Evolutionary conservation across 2,797 vertebrate species (phyloP).

Genomic region (Sebastes hubbsi): DNA sequence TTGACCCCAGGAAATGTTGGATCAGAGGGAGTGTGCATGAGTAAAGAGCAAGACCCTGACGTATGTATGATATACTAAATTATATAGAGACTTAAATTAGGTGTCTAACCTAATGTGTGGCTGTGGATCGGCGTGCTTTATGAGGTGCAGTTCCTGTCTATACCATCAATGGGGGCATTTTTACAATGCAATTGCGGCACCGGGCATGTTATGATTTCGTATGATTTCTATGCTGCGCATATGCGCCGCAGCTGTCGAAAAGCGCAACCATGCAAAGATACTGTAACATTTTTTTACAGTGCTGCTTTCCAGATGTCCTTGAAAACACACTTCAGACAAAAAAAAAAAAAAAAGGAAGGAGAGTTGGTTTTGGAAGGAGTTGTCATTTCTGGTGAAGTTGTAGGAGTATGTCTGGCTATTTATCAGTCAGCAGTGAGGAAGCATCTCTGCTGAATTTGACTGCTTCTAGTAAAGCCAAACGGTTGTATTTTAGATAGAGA

Average conservation of each 20-base stretch:
- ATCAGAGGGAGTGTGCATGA: constrained; percentile 69
- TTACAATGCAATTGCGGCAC: constrained; percentile 50
- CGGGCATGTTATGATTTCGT: constrained; percentile 55
- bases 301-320: constrained; percentile 71
- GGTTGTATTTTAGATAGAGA: constrained; percentile 34
- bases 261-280: constrained; percentile 44
- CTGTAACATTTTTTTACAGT: constrained; percentile 41
- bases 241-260: constrained; percentile 62
- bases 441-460: constrained; percentile 25
- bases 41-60: constrained; percentile 47
- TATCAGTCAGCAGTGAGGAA: constrained; percentile 44
- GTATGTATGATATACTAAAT: constrained; percentile 81
- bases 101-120: constrained; percentile 83
- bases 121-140: constrained; percentile 80
- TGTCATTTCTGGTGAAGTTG: constrained; percentile 42
- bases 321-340: constrained; percentile 55
- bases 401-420: constrained; percentile 42
- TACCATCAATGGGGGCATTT: constrained; percentile 19
- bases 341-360: neutral
- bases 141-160: constrained; percentile 50
- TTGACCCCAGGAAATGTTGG: constrained; percentile 72
- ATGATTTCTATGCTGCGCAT: constrained; percentile 57
- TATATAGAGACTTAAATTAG: constrained; percentile 90
- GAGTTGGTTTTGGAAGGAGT: constrained; percentile 54
- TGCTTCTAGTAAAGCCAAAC: constrained; percentile 36